Evolutionary conservation across 2,113 vertebrate species (phyloP), one percentile per base, ranked within the genome.

Genomic region (Coturnix japonica): DNA sequence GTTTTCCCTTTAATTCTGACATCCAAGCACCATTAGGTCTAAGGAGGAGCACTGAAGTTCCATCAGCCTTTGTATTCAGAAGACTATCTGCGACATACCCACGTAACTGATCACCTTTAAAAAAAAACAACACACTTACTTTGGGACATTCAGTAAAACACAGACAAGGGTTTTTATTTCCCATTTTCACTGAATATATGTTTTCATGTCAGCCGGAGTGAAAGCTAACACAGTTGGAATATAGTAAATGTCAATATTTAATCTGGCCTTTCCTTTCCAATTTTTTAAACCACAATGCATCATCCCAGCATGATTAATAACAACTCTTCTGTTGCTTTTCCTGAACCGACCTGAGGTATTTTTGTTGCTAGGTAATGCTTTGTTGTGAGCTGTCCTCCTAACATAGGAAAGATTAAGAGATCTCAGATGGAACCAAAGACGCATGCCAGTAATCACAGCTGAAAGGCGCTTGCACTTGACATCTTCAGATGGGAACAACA

Each of bases 201-300:
- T 85, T 88, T 94, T 85, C 37, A 41, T 84, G 83, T 94, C 91
- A 95, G 90, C 77, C 51, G 91, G 96, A 94, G 64, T 84, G 87
- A 97, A 97, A 96, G 91, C 67, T 90, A 95, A 92, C 91, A 91
- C 77, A 91, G 90, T 71, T 94, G 86, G 92, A 94, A 81, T 67
- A 93, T 30, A 83, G 70, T 82, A 93, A 96, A 94, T 86, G 93
- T 96, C 94, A 95, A 75, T 94, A 96, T 96, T 96, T 96, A 97
- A 96, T 96, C 85, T 91, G 91, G 65, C 46, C 79, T 95, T 96
- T 94, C 92, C 85, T 87, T 95, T 86, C 86, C 91, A 88, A 63
- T 94, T 94, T 92, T 94, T 93, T 73, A 90, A 96, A 89, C 87
- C 77, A 90, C 87, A 96, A 72, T 70, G 90, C 67, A 86, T 92